Evolutionary conservation across 2,888 invertebrate species (phyloP).

Genomic region (Drosophila nr. perissopoda): DNA sequence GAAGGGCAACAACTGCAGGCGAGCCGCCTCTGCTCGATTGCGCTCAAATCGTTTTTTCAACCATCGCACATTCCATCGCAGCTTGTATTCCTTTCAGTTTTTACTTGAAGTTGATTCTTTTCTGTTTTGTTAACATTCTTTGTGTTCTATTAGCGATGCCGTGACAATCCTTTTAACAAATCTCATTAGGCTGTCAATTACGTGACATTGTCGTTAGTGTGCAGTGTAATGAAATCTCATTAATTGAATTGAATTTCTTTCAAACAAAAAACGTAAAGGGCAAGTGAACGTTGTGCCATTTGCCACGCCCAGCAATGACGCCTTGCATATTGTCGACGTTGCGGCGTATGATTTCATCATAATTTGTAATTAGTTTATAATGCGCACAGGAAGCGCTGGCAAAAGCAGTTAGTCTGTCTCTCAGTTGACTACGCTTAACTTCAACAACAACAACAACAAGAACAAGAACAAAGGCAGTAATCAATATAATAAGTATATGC

Average conservation of each 20-base stretch:
- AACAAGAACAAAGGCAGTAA: slow-evolving; percentile 10
- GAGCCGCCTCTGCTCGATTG: slow-evolving; percentile 39
- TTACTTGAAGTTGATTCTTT: not conserved
- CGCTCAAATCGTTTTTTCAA: slow-evolving; percentile 40
- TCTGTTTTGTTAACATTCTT: slow-evolving; percentile 30
- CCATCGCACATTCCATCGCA: slow-evolving; percentile 14
- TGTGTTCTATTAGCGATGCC: slow-evolving; percentile 63
- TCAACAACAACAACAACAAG: slow-evolving; percentile 12
- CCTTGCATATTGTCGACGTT: slow-evolving; percentile 62
- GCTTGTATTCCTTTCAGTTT: slow-evolving; percentile 8
- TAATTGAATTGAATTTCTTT: slow-evolving; percentile 72
- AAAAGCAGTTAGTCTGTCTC: slow-evolving; percentile 44
- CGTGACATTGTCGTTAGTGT: slow-evolving; percentile 60
- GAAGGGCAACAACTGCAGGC: slow-evolving; percentile 46
- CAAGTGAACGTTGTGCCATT: not conserved
- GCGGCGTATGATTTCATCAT: slow-evolving; percentile 63
- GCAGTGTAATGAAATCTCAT: slow-evolving; percentile 71
- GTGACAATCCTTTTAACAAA: slow-evolving; percentile 77
- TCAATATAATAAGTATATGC: slow-evolving; percentile 14
- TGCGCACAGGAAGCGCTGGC: slow-evolving; percentile 61
- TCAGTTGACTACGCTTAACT: slow-evolving; percentile 31
- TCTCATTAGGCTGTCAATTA: slow-evolving; percentile 78
- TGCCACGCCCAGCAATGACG: slow-evolving; percentile 29
- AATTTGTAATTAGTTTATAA: slow-evolving; percentile 79
- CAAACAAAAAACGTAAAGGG: slow-evolving; percentile 61